phyloP scores from a whole-genome alignment of 2,888 invertebrate genomes.

The Dichetophora obliterata region DNA sequence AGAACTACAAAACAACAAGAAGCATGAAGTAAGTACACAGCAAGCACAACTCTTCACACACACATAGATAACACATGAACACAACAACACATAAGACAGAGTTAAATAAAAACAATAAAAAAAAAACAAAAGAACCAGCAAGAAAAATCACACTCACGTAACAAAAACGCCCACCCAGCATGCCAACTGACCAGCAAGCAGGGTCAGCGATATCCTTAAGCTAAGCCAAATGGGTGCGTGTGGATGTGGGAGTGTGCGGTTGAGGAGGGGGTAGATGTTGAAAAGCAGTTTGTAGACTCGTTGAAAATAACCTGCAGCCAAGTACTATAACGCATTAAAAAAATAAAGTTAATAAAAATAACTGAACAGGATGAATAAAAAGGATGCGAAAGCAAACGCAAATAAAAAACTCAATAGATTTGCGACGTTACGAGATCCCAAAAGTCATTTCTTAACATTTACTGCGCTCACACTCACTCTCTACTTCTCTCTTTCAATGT shows the following conservation, averaged over 20 bases:
- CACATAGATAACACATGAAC: conserved; percentile 44
- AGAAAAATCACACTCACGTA: background rate
- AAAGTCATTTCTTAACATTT: background rate
- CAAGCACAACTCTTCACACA: conserved; percentile 12
- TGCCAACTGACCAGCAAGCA: background rate
- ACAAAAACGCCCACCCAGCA: background rate
- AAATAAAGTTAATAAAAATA: conserved; percentile 40
- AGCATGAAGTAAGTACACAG: conserved; percentile 39
- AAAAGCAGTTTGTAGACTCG: background rate
- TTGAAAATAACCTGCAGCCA: conserved; percentile 36
- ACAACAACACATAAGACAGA: conserved; percentile 43
- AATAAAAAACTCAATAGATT: conserved; percentile 36
- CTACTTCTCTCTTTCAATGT: background rate
- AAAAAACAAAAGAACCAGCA: conserved; percentile 44
- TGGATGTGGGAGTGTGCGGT: background rate
- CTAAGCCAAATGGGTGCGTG: background rate
- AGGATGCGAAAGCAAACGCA: conserved; percentile 31
- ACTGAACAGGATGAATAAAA: conserved; percentile 9
- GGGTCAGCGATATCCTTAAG: background rate
- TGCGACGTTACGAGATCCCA: background rate
- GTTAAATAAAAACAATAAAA: conserved; percentile 50
- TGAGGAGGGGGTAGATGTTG: background rate
- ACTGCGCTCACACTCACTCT: background rate
- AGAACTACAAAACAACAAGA: conserved; percentile 36
- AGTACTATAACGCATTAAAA: conserved; percentile 17